Base-by-base conservation (phyloP, 2,888 invertebrate species). In the Agriopis marginaria region DNA sequence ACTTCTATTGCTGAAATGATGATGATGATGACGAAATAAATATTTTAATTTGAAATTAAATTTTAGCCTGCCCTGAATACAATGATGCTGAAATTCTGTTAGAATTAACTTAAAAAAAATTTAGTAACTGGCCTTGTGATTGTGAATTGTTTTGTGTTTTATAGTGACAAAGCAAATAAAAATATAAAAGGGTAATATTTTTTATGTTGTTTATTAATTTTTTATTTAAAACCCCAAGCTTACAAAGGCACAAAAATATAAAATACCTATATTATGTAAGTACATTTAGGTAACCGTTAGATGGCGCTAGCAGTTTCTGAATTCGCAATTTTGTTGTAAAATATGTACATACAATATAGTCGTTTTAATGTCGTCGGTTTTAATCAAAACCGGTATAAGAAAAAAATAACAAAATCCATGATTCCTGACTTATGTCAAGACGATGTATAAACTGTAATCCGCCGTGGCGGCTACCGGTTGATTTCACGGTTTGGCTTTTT, bases 251-350 rank as follows among this genome's bases (percentile, higher is more conserved):
- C 32, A 42, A 42, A 7, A 42, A 4, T 12, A n/a, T 47, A 45
- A 7, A 23, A 4, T 10, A 2, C 4, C 0, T 51, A 32, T 11
- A 54, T 4, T 40, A 54, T 40, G 6, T 9, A 40, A n/a, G 8
- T 7, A 9, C 56, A 14, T 59, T 45, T 53, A 47, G 9, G n/a
- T 0, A 6, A 40, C 54, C 77, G 71, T 80, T 59, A 87, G 87
- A 86, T 87, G 87, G 86, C 86, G 87, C 56, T 81, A 80, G 75
- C 72, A 56, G 81, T 77, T 42, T 42, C n/a, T n/a, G 56, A 44
- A 10, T 4, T 7, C n/a, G 17, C 32, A 32, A 23, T 10, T 51
- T n/a, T 32, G 47, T 39, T 7, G 8, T 3, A 54, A 39, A 54
- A 54, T 39, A 11, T 0, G n/a, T 54, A 32, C 5, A 12, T 12